A percentile compares a stretch with the other conserved stretches of the same genome.
Evolutionary conservation across 2,113 vertebrate species (phyloP).

Genomic region (Elephas maximus): DNA sequence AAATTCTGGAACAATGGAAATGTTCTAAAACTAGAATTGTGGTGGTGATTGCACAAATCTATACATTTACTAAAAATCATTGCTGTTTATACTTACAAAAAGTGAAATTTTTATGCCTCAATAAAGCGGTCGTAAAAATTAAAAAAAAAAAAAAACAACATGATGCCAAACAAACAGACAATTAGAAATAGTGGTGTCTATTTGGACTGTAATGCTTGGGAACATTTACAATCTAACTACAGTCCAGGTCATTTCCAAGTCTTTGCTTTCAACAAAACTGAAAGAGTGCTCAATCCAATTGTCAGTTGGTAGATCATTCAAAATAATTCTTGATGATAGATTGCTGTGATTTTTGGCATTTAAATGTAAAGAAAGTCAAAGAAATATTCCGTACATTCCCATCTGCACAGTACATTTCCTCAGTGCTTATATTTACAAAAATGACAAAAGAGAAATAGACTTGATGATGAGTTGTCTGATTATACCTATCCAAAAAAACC

Average conservation of each 20-base stretch:
- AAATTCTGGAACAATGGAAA: not conserved
- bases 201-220: not conserved
- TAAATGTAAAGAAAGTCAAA: not conserved
- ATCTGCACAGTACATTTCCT: not conserved
- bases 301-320: not conserved
- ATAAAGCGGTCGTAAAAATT: not conserved
- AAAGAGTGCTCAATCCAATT: not conserved
- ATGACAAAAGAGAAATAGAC: not conserved
- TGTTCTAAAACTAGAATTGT: not conserved
- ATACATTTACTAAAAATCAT: not conserved
- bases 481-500: too few relatives aligned
- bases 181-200: not conserved
- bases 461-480: not conserved
- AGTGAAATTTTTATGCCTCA: not conserved
- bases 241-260: not conserved
- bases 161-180: not conserved
- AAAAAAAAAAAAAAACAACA: not conserved
- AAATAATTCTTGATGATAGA: not conserved
- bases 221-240: not conserved
- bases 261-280: conserved; percentile 16
- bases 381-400: not conserved
- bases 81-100: not conserved
- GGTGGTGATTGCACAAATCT: not conserved
- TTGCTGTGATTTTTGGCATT: not conserved
- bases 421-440: not conserved